Base-by-base conservation (phyloP, 2,797 vertebrate genomes). In the Buceros bicornis region DNA sequence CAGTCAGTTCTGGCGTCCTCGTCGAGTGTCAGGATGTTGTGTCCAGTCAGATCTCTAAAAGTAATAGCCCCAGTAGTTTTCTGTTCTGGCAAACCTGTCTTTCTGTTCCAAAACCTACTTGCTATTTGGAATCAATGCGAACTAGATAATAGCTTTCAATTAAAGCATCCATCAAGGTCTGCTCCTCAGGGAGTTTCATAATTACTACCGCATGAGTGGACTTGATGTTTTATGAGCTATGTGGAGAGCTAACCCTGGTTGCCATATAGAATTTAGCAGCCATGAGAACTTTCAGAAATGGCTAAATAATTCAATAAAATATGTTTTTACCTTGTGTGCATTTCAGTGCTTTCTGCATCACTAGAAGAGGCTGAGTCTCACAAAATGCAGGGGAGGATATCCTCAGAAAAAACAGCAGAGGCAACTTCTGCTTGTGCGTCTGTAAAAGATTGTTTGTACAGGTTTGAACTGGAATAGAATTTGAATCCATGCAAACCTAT, bases 101-200 rank as follows among this genome's bases (percentile, higher is more conserved):
- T 77, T 83, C 65, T 87, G 14, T 71, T 92, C 48, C 65, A 82
- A 87, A 91, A 57, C 40, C 12, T 72, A 89, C 62, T 62, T 80
- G 78, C 48, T 82, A 62, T 64, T 74, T 79, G 33, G 8, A 90
- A 76, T 90, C 92, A 72, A 69, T 95, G 72, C 28, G 62, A 87
- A 58, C 4, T 35, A 89, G 64, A 54, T 71, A 93, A 89, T 40
- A 53, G 74, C 71, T 94, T 97, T 91, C 60, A 80, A 12, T 14
- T 89, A 53, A 82, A 80, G 29, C 14, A 40, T 92, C 84, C 33
- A 29, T 91, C 51, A 64, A 35, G 13, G 22, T 62, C 51, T 82
- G 0, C 10, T 80, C 54, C 47, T 80, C 22, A 19, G 64, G 17
- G 82, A 80, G 2, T 71, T 91, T 73, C 56, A 18, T 70, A 77